Evolutionary conservation across 2,888 invertebrate species (phyloP).

Genomic region (Tricholauxania praeusta): DNA sequence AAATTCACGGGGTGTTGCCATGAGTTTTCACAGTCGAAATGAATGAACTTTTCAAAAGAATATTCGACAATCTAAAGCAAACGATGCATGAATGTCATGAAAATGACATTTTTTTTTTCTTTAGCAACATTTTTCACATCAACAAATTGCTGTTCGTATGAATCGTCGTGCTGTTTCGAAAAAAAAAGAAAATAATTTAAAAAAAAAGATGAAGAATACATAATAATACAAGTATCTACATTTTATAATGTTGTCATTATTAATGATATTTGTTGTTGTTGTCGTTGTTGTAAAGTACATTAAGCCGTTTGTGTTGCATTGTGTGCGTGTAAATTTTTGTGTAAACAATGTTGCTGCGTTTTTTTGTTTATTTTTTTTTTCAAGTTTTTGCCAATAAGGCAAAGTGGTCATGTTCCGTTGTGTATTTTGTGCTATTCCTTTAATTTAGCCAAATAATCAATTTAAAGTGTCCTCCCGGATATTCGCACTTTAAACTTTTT

Average conservation of each 20-base stretch:
- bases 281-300: slow-evolving; percentile 7
- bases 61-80: not conserved
- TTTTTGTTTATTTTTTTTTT: not conserved
- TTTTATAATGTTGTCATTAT: slow-evolving; percentile 14
- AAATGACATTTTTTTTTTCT: slow-evolving; percentile 6
- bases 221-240: slow-evolving; percentile 38
- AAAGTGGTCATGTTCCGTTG: not conserved
- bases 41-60: no score
- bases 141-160: not conserved
- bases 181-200: slow-evolving; percentile 22
- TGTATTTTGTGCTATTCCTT: no score
- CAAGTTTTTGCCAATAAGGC: not conserved
- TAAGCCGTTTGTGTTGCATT: slow-evolving; percentile 12
- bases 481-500: no score
- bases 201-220: slow-evolving; percentile 24
- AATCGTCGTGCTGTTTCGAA: slow-evolving; percentile 2
- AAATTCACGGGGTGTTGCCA: no score
- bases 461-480: no score
- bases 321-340: slow-evolving; percentile 15
- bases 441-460: no score
- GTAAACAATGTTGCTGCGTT: slow-evolving; percentile 6
- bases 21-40: no score
- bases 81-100: not conserved
- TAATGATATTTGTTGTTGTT: not conserved
- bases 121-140: slow-evolving; percentile 1